These are phyloP conservation scores for Dendroctonus valens DNA, from an alignment of 1,140 invertebrate species.

Conservation along the genomic window DNA sequence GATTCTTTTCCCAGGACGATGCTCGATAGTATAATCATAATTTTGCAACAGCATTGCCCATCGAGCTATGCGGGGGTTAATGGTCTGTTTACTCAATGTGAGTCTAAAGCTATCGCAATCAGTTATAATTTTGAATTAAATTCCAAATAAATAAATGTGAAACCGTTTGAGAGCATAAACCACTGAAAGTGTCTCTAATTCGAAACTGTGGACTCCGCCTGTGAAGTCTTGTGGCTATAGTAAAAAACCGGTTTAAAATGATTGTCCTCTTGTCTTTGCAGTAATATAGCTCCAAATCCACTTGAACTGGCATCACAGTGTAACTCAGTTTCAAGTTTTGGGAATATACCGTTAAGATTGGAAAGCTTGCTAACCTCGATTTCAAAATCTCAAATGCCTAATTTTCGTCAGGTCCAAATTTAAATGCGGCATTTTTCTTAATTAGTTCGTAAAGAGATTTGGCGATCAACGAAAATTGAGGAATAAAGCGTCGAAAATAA, in stretches of 20 bases:
- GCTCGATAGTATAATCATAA: conserved; percentile 6
- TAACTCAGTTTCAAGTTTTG: conserved; percentile 21
- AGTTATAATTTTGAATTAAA: conserved; percentile 14
- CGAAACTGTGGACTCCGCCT: conserved; percentile 12
- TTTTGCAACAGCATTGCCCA: conserved; percentile 8
- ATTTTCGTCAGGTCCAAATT: conserved; percentile 3
- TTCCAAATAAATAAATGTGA: conserved; percentile 6
- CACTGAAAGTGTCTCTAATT: conserved; percentile 6
- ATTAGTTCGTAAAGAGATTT: conserved; percentile 30
- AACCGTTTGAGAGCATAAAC: conserved; percentile 8
- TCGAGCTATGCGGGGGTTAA: conserved; percentile 7
- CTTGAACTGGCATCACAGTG: conserved; percentile 19
- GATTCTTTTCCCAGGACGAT: background rate
- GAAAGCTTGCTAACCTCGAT: background rate
- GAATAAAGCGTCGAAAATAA: conserved; percentile 37
- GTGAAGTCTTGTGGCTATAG: conserved; percentile 12
- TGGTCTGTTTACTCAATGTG: conserved; percentile 5
- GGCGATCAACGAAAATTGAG: conserved; percentile 30
- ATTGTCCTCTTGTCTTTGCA: conserved; percentile 26
- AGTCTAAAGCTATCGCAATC: conserved; percentile 14
- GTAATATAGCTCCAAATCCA: conserved; percentile 25
- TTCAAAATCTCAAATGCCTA: conserved; percentile 21
- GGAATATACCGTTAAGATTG: conserved; percentile 30
- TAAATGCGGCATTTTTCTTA: conserved; percentile 25
- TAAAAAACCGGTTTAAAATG: conserved; percentile 19